Conservation (phyloP, 2,888 invertebrate genomes). For the Dichetophora obliterata region DNA sequence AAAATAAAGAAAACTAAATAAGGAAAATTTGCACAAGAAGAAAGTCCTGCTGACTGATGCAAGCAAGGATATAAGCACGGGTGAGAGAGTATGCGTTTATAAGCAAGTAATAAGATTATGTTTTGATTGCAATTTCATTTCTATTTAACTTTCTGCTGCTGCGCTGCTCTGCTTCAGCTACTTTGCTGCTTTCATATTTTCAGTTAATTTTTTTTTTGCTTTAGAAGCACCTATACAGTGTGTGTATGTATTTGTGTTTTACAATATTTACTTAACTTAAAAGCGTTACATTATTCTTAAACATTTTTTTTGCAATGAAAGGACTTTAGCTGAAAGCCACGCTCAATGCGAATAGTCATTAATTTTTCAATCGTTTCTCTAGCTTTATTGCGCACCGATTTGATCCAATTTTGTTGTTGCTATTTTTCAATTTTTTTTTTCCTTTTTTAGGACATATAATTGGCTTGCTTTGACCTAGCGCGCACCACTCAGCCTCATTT, state of each 20-base stretch:
- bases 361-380: constrained; percentile 31
- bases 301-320: not conserved
- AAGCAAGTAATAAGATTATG: constrained; percentile 33
- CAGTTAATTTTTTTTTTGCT: not conserved
- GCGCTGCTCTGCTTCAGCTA: not conserved
- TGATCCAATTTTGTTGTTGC: not conserved
- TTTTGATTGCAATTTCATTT: constrained; percentile 41
- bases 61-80: not conserved
- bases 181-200: not conserved
- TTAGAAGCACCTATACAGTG: no score
- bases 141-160: constrained; percentile 31
- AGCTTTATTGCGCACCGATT: not conserved
- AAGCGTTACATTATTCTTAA: not conserved
- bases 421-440: not conserved
- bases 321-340: not conserved
- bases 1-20: not conserved
- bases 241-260: not conserved
- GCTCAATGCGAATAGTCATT: constrained; percentile 32
- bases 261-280: not conserved
- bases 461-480: not conserved
- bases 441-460: not conserved
- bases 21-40: not conserved
- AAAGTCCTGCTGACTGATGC: not conserved
- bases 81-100: not conserved
- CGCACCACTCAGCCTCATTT: not conserved